Evolutionary conservation across 2,113 vertebrate genomes (phyloP).

Genomic region (Psittacula cyanocephala): DNA sequence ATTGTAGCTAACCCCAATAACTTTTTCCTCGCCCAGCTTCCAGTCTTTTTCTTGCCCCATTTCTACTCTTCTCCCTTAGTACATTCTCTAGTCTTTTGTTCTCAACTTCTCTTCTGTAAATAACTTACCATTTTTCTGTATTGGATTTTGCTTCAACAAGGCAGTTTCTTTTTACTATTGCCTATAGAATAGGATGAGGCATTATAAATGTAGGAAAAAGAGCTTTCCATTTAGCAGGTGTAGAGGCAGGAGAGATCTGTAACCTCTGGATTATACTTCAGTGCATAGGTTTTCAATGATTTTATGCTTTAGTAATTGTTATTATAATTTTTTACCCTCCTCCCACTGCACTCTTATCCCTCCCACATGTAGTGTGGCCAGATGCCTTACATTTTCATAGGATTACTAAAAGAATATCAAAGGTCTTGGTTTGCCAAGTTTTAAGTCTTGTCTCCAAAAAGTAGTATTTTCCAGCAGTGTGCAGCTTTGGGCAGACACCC

Average conservation of each 20-base stretch:
- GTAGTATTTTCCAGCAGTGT: slow-evolving; percentile 49
- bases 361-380: slow-evolving; percentile 34
- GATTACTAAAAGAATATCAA: slow-evolving; percentile 42
- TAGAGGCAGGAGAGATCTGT: background rate
- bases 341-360: background rate
- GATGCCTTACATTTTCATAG: slow-evolving; percentile 36
- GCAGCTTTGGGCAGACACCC: slow-evolving; percentile 50
- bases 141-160: background rate
- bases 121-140: background rate
- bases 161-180: background rate
- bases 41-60: background rate
- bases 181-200: background rate
- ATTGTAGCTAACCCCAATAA: background rate
- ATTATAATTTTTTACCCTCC: background rate
- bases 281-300: background rate
- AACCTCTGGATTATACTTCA: background rate
- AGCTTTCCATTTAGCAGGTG: background rate
- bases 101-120: background rate
- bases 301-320: slow-evolving; percentile 23
- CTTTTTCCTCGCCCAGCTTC: background rate
- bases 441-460: slow-evolving; percentile 31
- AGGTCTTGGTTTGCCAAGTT: slow-evolving; percentile 55
- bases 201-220: background rate
- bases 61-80: background rate
- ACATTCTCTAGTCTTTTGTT: background rate